These are phyloP conservation scores for Ceyx melanurus DNA, from an alignment of 2,113 vertebrate species.

Conservation along the genomic window DNA sequence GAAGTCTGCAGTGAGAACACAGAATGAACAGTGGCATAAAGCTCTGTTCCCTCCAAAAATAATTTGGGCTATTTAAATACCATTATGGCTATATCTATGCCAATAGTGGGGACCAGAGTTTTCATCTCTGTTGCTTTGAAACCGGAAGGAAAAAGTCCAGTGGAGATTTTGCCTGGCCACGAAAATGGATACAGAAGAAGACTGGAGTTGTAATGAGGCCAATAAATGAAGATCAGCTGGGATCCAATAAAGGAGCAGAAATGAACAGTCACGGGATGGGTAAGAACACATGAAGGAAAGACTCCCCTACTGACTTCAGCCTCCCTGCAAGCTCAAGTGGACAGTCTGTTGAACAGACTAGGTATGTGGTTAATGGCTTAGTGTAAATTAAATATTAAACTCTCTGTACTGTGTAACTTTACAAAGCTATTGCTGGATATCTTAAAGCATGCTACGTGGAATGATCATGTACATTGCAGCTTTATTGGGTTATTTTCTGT, in stretches of 20 bases:
- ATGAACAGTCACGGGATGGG: not conserved
- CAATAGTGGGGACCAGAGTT: not conserved
- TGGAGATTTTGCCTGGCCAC: not conserved
- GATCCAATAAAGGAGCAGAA: not conserved
- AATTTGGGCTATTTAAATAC: constrained; percentile 1
- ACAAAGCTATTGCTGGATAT: not conserved
- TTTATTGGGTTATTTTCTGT: not conserved
- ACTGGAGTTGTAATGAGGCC: not conserved
- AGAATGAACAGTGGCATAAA: not conserved
- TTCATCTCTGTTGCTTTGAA: not conserved
- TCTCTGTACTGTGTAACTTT: not conserved
- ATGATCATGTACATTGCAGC: not conserved
- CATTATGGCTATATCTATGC: not conserved
- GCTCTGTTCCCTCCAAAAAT: constrained; percentile 11
- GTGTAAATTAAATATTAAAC: not conserved
- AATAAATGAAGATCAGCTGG: not conserved
- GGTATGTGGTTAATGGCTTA: not conserved
- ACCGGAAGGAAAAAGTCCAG: not conserved
- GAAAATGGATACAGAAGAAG: not conserved
- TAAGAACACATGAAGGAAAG: not conserved
- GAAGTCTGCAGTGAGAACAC: not conserved
- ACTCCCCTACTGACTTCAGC: not conserved
- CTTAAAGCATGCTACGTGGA: not conserved
- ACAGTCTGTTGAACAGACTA: not conserved
- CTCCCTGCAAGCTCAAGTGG: not conserved